Percentiles rank a stretch among this genome's conserved stretches.
Evolutionary conservation across 2,797 vertebrate species (phyloP).

Genomic region (Natrix natrix): DNA sequence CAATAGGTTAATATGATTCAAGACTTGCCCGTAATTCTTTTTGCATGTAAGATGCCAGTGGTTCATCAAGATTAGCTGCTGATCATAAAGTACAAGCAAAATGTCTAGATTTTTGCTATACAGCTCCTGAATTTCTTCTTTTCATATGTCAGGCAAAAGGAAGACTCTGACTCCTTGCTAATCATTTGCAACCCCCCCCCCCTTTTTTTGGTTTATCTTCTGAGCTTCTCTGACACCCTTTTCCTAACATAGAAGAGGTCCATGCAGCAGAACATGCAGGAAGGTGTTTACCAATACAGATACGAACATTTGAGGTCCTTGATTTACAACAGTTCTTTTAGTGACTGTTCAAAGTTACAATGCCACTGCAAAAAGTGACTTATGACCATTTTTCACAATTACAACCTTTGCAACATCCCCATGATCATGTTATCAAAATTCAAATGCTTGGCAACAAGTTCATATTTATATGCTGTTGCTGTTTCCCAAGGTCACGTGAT

Average conservation of each 20-base stretch:
- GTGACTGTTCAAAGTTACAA: too few relatives aligned
- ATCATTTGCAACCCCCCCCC: too few relatives aligned
- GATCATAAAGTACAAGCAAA: slow-evolving; percentile 7
- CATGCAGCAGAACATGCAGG: background rate
- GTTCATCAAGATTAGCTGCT: background rate
- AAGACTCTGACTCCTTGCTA: background rate
- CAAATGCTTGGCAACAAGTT: background rate
- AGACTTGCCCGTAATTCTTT: accelerated
- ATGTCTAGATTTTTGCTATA: background rate
- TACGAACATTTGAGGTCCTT: background rate
- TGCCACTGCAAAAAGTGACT: too few relatives aligned
- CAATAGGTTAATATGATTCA: background rate
- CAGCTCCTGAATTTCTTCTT: background rate
- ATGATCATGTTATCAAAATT: background rate
- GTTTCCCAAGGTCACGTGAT: background rate
- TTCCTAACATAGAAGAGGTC: background rate
- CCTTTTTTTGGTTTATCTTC: background rate
- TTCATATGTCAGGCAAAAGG: background rate
- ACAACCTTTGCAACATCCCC: background rate
- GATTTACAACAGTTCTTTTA: too few relatives aligned
- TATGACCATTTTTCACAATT: background rate
- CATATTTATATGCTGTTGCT: background rate
- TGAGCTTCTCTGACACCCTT: background rate
- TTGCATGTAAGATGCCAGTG: accelerated
- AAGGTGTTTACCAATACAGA: background rate